Evolutionary conservation across 2,113 vertebrate species (phyloP), one percentile per base, ranked within the genome.

Genomic region (Oryzias woworae): DNA sequence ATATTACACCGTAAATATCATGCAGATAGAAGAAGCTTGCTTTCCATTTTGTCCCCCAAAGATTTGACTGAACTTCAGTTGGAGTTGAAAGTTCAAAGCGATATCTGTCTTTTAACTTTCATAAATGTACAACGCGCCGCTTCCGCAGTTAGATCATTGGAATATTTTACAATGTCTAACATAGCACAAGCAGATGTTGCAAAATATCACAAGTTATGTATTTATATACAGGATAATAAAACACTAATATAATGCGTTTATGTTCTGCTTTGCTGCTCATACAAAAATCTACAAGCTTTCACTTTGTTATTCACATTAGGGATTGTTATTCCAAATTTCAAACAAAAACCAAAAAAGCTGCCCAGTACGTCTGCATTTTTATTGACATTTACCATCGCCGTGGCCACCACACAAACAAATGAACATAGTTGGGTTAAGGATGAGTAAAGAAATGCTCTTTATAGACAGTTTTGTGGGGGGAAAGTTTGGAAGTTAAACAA

Each of bases 261-360:
- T 74, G 74, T 82, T 81, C 79, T 74, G 75, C 64, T 73, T 53
- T 73, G 69, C 61, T 65, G 73, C 66, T 66, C 26, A 28, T 28
- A 28, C 85, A 78, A 79, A 83, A 86, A 78, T 85, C 80, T 86
- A 83, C 78, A 84, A 80, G 78, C 80, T 28, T 67, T 28, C 26
- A 28, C 26, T 28, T 28, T 28, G 1, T 65, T 1, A 28, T 45
- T 75, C 36, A 36, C 36, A 36, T 36, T 75, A 81, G 75, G 74
- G 81, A 84, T 83, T 77, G 75, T 87, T 73, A 88, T 62, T 53
- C 68, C 56, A 75, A 51, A 53, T 67, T 59, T 71, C 75, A 60
- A 64, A 69, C 79, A 69, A 24, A 59, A 63, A 73, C 78, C 66
- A 46, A 14, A 80, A 42, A 51, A 52, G 23, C 48, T 49, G 47